Percentiles rank a stretch among this genome's conserved stretches.
Conservation (phyloP, 2,113 vertebrate genomes). For the Circaetus cinerascens region DNA sequence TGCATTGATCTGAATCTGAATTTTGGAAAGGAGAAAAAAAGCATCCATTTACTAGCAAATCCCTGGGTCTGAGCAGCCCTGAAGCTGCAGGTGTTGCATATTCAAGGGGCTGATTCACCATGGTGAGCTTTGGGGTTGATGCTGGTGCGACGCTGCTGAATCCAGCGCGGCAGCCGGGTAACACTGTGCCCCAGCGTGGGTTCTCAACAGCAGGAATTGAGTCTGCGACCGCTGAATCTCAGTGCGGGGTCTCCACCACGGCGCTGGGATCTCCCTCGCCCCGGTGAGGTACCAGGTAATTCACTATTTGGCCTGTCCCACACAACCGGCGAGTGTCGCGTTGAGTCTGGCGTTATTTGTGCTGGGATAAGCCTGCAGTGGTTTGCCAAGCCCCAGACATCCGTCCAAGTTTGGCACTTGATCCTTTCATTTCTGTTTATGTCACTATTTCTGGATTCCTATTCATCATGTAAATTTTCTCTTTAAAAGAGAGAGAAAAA, state of each 20-base stretch:
- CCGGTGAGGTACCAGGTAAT: neutral
- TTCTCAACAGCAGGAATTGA: neutral
- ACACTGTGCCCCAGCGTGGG: accelerated
- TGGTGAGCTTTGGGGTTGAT: neutral
- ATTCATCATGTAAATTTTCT: neutral
- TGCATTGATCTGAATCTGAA: neutral
- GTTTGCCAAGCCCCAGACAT: neutral
- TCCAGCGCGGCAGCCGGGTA: neutral
- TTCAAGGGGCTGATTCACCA: neutral
- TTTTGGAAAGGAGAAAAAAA: neutral
- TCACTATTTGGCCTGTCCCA: neutral
- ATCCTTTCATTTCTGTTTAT: neutral
- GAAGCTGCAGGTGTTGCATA: neutral
- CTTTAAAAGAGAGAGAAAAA: neutral
- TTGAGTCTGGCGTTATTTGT: accelerated
- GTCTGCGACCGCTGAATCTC: neutral
- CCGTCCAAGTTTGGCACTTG: neutral
- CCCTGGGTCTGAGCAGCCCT: neutral
- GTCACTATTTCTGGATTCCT: neutral
- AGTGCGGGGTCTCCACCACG: accelerated
- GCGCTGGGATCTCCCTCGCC: neutral
- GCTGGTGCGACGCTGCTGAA: neutral
- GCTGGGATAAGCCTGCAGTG: neutral
- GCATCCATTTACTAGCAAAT: neutral
- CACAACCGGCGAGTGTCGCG: accelerated